phyloP scores from a whole-genome alignment of 2,113 vertebrate genomes.

The Lutjanus erythropterus region DNA sequence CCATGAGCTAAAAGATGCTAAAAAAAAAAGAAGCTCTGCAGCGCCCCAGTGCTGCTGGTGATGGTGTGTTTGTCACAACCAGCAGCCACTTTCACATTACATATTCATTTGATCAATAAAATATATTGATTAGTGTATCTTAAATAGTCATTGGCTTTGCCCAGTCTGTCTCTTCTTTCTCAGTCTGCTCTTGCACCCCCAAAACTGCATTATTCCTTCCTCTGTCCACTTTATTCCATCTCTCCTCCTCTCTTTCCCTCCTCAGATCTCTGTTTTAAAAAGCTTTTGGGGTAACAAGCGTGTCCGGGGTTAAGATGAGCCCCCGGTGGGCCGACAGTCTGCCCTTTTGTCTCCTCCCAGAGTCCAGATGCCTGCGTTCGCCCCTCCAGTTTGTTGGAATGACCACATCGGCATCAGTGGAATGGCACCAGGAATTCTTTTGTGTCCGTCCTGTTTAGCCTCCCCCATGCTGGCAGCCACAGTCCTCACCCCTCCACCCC shows the following conservation, averaged over 20 bases:
- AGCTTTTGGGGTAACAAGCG: conserved; percentile 62
- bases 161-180: background rate
- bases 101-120: background rate
- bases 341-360: conserved; percentile 50
- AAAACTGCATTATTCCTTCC: conserved; percentile 38
- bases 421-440: conserved; percentile 68
- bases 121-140: conserved; percentile 10
- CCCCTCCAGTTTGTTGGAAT: conserved; percentile 27
- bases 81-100: background rate
- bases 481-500: background rate
- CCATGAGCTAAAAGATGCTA: background rate
- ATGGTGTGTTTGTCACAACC: background rate
- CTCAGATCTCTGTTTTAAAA: conserved; percentile 57
- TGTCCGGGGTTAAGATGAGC: conserved; percentile 64
- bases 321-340: conserved; percentile 57
- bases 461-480: conserved; percentile 25
- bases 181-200: background rate
- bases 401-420: conserved; percentile 57
- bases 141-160: background rate
- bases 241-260: background rate
- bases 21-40: background rate
- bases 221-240: conserved; percentile 8
- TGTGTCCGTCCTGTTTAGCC: conserved; percentile 18
- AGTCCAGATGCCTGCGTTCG: conserved; percentile 64
- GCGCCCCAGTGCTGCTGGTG: background rate